phyloP scores from a whole-genome alignment of 2,888 invertebrate genomes.

The Drosophila aldrichi region DNA sequence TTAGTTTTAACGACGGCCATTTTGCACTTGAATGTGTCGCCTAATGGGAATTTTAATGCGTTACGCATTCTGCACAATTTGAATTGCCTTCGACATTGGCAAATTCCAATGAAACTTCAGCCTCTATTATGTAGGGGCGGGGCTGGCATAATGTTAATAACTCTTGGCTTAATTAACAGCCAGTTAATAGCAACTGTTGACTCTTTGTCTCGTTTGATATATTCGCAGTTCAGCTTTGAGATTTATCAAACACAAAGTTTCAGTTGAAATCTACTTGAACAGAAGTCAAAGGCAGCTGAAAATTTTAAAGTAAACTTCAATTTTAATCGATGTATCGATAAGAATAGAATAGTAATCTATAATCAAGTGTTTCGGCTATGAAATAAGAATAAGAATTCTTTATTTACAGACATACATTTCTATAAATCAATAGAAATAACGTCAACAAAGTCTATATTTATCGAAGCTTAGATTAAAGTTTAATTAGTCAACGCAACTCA shows the following conservation, averaged over 20 bases:
- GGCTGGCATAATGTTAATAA: not conserved
- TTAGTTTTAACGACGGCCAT: constrained; percentile 77
- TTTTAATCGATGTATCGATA: no score
- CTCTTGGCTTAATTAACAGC: constrained; percentile 3
- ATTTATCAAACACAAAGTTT: not conserved
- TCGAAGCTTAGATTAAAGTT: no score
- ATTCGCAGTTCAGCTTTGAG: not conserved
- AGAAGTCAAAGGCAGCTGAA: no score
- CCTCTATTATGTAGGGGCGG: not conserved
- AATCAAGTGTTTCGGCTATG: no score
- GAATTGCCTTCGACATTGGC: constrained; percentile 5
- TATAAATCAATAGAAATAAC: no score
- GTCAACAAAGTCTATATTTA: no score
- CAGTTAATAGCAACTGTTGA: not conserved
- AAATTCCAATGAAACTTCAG: constrained; percentile 9
- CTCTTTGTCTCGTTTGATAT: not conserved
- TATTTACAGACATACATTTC: no score
- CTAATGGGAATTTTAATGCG: constrained; percentile 39
- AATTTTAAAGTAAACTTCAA: no score
- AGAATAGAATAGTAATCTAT: no score
- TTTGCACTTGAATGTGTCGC: constrained; percentile 60
- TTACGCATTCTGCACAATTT: constrained; percentile 21
- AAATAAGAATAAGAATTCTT: no score
- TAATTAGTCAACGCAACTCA: no score
- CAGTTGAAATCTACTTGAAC: not conserved